Evolutionary conservation across 2,797 vertebrate genomes (phyloP).

Genomic region (Choloepus didactylus): DNA sequence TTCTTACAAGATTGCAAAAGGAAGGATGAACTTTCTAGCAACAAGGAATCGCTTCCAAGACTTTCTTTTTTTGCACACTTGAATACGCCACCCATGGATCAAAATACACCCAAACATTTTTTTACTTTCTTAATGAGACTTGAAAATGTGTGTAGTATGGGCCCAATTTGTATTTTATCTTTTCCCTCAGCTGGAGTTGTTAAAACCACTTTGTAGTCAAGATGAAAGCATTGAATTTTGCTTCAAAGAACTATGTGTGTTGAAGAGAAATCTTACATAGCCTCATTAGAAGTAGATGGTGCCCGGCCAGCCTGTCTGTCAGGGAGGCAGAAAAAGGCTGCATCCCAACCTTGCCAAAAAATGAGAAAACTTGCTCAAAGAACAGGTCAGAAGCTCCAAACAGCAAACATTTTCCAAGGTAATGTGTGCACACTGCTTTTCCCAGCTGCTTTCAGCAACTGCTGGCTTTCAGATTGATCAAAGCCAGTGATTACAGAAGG

Average conservation of each 20-base stretch:
- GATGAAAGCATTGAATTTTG: conserved; percentile 77
- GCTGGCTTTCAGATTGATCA: background rate
- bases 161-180: conserved; percentile 75
- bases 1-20: conserved; percentile 57
- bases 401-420: background rate
- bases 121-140: conserved; percentile 81
- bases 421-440: conserved; percentile 34
- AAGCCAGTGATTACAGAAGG: background rate
- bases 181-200: conserved; percentile 75
- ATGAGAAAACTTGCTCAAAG: conserved; percentile 40
- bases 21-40: conserved; percentile 45
- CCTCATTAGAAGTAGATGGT: conserved; percentile 55
- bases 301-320: background rate
- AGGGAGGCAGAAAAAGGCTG: conserved; percentile 15
- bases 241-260: conserved; percentile 72
- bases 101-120: conserved; percentile 69
- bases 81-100: conserved; percentile 68
- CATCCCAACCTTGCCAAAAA: conserved; percentile 66
- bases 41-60: conserved; percentile 73
- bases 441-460: background rate
- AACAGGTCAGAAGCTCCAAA: background rate
- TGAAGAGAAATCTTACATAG: conserved; percentile 1
- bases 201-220: conserved; percentile 62
- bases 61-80: conserved; percentile 74
- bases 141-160: conserved; percentile 62